Evolutionary conservation across 2,888 invertebrate species (phyloP).

Genomic region (Scrobipalpa atriplicella): DNA sequence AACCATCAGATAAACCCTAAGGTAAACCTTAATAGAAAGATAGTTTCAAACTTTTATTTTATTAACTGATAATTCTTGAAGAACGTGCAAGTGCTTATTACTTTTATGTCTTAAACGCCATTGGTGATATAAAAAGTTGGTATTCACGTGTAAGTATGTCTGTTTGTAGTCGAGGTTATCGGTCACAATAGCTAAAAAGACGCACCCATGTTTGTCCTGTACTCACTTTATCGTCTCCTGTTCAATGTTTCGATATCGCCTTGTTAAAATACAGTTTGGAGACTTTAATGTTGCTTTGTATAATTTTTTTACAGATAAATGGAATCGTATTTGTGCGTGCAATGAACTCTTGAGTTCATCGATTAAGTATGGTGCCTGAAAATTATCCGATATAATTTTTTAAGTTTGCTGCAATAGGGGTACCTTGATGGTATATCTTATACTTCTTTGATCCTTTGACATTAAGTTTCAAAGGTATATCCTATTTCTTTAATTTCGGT

Average conservation of each 20-base stretch:
- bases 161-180: conserved; percentile 37
- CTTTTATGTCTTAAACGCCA: background rate
- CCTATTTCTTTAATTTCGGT: no score
- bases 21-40: no score
- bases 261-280: background rate
- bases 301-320: conserved; percentile 1
- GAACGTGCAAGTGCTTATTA: no score
- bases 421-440: no score
- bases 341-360: background rate
- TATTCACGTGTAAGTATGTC: conserved; percentile 10
- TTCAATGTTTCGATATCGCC: conserved; percentile 40
- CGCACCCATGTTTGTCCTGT: conserved; percentile 45
- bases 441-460: no score
- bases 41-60: no score
- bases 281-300: conserved; percentile 2
- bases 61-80: no score
- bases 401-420: no score
- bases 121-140: background rate
- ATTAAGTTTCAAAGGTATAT: no score
- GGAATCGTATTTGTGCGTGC: conserved; percentile 5
- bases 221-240: conserved; percentile 45
- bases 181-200: conserved; percentile 49
- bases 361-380: no score
- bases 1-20: no score
- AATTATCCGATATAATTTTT: no score